Evolutionary conservation across 37 sponge, comb jelly and placozoan genomes (phyloP), one percentile per base, ranked within the genome.

Genomic region (Amphimedon queenslandica): DNA sequence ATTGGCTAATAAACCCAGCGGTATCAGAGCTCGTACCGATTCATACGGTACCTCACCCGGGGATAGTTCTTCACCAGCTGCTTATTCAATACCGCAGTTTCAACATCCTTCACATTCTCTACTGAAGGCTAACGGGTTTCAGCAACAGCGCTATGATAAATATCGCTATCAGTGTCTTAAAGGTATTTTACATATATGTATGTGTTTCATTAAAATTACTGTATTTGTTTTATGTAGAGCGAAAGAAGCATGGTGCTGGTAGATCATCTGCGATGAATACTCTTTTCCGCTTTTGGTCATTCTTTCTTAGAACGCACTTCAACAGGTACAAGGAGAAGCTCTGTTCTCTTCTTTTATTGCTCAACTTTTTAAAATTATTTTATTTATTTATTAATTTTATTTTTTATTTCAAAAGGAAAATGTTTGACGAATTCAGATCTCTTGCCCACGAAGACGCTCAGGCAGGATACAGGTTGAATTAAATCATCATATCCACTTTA

Each of bases 251-350:
- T 38, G 99, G 99, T 13, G 57, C 81, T 37, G 96, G 96, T 40
- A 73, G 90, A 78, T 93, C 94, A 1, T 94, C 85, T 67, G 96
- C 95, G 47, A 99, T 99, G 99, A 99, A 95, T 73, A 99, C 99
- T 5, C 81, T 99, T 18, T 99, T 88, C 74, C 72, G 99, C 0
- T 99, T 99, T 65, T 99, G 99, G 99, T 99, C 99, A 5, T 99
- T 99, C 84, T 99, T 99, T 71, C 80, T 99, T 5, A 78, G 99
- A 56, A 82, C 88, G 53, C 94, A 95, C 67, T 99, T 95, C 77
- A 99, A 99, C 71, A 93, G 64, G 93, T 92, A 55, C 63, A 57
- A 29, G n/a, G 64, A 29, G 32, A 18, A 63, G 64, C 10, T 66
- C 37, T 66, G 60, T 58, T 2, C n/a, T n/a, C n/a, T n/a, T n/a